phyloP scores from a whole-genome alignment of 2,797 vertebrate species.

The Spheniscus humboldti region DNA sequence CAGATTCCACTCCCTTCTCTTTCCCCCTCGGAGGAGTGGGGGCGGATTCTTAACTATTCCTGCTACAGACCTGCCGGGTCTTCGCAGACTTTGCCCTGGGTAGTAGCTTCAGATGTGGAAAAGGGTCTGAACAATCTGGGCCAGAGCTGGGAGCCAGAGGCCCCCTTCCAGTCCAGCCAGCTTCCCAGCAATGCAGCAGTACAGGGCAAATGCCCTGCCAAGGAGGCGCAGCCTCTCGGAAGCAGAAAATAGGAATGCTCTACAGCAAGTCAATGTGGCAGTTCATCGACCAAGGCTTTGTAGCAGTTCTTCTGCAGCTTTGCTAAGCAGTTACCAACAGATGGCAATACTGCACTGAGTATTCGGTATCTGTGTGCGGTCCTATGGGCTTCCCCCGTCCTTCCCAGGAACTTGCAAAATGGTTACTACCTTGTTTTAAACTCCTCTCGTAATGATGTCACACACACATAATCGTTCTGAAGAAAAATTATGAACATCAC shows the following conservation, averaged over 20 bases:
- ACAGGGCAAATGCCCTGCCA: neutral
- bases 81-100: neutral
- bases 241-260: neutral
- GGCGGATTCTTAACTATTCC: neutral
- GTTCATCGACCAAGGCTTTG: neutral
- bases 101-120: neutral
- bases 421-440: neutral
- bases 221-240: neutral
- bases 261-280: neutral
- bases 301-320: neutral
- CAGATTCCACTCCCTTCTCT: neutral
- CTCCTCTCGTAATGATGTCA: neutral
- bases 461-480: neutral
- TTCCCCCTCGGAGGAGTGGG: fast-evolving
- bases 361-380: neutral
- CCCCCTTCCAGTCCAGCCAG: neutral
- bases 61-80: neutral
- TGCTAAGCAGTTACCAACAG: neutral
- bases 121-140: fast-evolving
- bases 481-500: no score
- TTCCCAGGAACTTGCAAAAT: neutral
- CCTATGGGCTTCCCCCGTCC: neutral
- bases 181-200: neutral
- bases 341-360: slow-evolving; percentile 18
- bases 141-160: neutral